Base-by-base conservation (phyloP, 2,797 vertebrate species). In the Salmo trutta region DNA sequence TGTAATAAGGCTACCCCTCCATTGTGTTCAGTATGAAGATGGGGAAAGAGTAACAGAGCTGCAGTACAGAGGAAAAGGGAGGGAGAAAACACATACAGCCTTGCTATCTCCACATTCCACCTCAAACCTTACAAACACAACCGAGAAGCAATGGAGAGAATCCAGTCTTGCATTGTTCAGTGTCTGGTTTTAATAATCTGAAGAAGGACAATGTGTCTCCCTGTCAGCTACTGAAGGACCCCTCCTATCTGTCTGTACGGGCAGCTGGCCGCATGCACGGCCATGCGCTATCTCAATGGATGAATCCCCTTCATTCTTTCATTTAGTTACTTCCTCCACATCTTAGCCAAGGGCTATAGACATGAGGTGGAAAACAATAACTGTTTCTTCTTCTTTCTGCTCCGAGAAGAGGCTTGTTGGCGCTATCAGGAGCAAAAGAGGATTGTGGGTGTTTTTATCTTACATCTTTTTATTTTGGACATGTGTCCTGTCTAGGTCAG, bases 101-200 rank as follows among this genome's bases (percentile, higher is more conserved):
- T 31, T 67, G 15, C 65, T 33, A 33, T 67, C 41, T 41, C 41
- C 31, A 79, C 73, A 81, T 82, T 86, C 79, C 81, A 82, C 88
- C 87, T 91, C 86, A 88, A 83, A 78, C 88, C 88, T 90, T 89
- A 90, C 91, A 91, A 89, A 90, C 91, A 91, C 87, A 83, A 3
- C 85, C 85, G 89, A 56, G 86, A 89, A 85, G 86, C 90, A 69
- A 88, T 72, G 79, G 84, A 81, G 79, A 53, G 64, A 2, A 14
- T 41, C 41, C 29, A 53, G 74, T 41, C 16, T 67, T 29, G 64
- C 65, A 68, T 71, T 91, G 88, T 89, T 88, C 82, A 86, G 85
- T 88, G 75, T 69, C 87, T 91, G 90, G 83, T 90, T 90, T 92
- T 91, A 29, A 91, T 91, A 87, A 90, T 92, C 89, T 89, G 81